Base-by-base conservation (phyloP, 2,888 invertebrate genomes). In the Brachyopa scutellaris region DNA sequence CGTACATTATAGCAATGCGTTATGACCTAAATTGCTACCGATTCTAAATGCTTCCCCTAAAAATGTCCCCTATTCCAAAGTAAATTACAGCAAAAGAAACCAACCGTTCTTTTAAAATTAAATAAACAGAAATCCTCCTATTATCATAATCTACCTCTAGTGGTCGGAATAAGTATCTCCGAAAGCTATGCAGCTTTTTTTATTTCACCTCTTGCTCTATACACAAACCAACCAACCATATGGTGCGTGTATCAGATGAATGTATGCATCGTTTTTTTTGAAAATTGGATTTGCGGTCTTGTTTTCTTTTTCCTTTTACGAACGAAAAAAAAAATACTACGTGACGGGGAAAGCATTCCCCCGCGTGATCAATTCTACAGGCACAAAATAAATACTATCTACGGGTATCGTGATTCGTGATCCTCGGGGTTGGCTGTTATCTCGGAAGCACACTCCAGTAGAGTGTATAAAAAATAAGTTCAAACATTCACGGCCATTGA, bases 361-460 rank as follows among this genome's bases (percentile, higher is more conserved):
- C 23, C n/a, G 8, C 6, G 23, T 8, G 2, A 17, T 40, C 19
- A n/a, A 38, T 36, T 15, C 21, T 11, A 15, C n/a, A n/a, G n/a
- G n/a, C n/a, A 40, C 8, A 40, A 40, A 40, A 17, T 8, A n/a
- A 1, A n/a, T 8, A 59, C 40, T 42, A 59, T 59, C 57, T 29
- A 26, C 40, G 21, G 42, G n/a, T 2, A 45, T n/a, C 23, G 40
- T 40, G n/a, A 19, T 40, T 57, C 17, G 15, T 26, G n/a, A 0
- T 26, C 40, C 5, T 2, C 5, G 40, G 17, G 59, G 59, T 59
- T 59, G n/a, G n/a, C n/a, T n/a, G n/a, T n/a, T n/a, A 59, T 59
- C 59, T 17, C 4, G 2, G 19, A 40, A 26, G 5, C 57, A 40
- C 26, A 19, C 23, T 40, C 42, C 13, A n/a, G n/a, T 15, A 29